A percentile compares a stretch with the other conserved stretches of the same genome.
Conservation (phyloP, 2,888 invertebrate genomes). For the Nephrocerus scutellatus region DNA sequence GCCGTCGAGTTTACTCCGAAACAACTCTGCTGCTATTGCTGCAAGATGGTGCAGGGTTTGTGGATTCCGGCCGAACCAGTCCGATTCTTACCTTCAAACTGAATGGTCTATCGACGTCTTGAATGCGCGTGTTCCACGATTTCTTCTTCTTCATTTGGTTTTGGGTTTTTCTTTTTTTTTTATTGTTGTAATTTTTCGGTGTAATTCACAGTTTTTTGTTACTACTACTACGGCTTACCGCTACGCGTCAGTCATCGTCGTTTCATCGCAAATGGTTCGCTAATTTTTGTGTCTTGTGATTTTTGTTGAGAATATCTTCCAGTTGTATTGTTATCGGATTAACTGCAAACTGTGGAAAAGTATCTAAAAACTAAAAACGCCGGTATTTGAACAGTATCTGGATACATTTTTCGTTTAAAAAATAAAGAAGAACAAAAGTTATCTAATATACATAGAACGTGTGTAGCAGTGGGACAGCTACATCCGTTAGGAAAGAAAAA, state of each 20-base stretch:
- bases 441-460: too few relatives aligned
- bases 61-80: constrained; percentile 26
- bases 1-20: too few relatives aligned
- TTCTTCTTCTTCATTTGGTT: constrained; percentile 20
- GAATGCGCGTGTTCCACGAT: constrained; percentile 23
- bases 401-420: too few relatives aligned
- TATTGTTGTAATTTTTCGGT: constrained; percentile 17
- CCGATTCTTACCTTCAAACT: constrained; percentile 47
- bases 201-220: too few relatives aligned
- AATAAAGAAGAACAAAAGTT: too few relatives aligned
- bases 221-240: too few relatives aligned
- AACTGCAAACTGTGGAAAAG: too few relatives aligned
- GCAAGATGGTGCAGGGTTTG: not conserved
- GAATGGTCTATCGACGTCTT: constrained; percentile 39
- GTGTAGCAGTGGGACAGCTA: too few relatives aligned
- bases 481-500: too few relatives aligned
- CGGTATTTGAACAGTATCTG: too few relatives aligned
- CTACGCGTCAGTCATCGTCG: constrained; percentile 8
- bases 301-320: constrained; percentile 8
- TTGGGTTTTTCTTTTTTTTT: constrained; percentile 23
- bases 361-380: constrained; percentile 1
- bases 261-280: constrained; percentile 5
- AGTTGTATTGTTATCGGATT: constrained; percentile 6
- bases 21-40: too few relatives aligned
- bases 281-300: constrained; percentile 10